phyloP scores from a whole-genome alignment of 2,797 vertebrate species.

The Sebastes oblongus region DNA sequence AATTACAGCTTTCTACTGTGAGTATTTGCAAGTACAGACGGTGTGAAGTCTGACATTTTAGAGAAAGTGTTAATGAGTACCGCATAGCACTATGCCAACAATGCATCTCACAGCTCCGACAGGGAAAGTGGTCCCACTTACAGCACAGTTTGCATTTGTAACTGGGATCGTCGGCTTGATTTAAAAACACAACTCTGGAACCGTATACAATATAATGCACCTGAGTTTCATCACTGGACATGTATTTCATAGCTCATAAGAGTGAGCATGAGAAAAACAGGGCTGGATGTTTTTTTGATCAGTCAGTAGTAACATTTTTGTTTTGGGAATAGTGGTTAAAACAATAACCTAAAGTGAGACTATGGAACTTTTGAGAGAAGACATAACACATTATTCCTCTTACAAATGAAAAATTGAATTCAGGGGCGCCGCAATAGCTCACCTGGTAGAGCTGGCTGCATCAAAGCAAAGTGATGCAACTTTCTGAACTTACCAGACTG shows the following conservation, averaged over 20 bases:
- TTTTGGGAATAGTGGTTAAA: background rate
- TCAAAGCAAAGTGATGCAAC: too few relatives aligned
- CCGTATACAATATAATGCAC: background rate
- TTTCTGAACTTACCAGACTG: too few relatives aligned
- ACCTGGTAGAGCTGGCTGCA: too few relatives aligned
- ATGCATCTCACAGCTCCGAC: constrained; percentile 34
- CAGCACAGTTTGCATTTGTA: constrained; percentile 7
- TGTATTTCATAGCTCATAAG: too few relatives aligned
- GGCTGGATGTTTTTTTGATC: background rate
- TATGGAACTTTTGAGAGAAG: background rate
- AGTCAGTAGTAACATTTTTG: background rate
- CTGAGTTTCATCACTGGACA: background rate
- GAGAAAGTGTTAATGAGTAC: constrained; percentile 48
- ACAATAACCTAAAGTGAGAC: background rate
- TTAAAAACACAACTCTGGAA: background rate
- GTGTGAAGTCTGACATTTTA: constrained; percentile 48
- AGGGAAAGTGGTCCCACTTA: constrained; percentile 10
- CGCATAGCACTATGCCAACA: constrained; percentile 12
- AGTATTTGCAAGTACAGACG: constrained; percentile 44
- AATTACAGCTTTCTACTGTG: constrained; percentile 23
- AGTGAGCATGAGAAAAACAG: background rate
- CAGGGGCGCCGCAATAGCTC: too few relatives aligned
- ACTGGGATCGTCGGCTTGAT: background rate
- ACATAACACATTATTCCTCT: background rate
- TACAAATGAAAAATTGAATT: background rate